phyloP scores from a whole-genome alignment of 1,140 invertebrate species.

The Euglossa dilemma region DNA sequence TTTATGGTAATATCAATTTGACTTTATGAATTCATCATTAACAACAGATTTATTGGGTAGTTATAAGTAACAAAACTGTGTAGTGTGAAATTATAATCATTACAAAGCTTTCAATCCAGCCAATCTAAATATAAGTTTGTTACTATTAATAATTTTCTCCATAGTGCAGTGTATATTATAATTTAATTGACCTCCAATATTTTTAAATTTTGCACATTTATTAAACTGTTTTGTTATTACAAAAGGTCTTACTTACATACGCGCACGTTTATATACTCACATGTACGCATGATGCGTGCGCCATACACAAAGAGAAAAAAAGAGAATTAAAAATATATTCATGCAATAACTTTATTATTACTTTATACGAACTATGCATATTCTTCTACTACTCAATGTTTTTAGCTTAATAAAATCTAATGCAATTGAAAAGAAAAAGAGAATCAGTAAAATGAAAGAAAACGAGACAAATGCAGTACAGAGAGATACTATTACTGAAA shows the following conservation, averaged over 20 bases:
- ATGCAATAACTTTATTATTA: slow-evolving; percentile 27
- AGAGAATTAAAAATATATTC: not conserved
- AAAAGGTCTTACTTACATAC: too few relatives aligned
- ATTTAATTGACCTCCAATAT: slow-evolving; percentile 31
- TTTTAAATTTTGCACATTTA: slow-evolving; percentile 37
- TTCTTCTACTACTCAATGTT: too few relatives aligned
- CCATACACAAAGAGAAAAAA: too few relatives aligned
- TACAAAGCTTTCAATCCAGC: slow-evolving; percentile 52
- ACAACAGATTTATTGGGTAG: slow-evolving; percentile 74
- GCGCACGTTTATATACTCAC: too few relatives aligned
- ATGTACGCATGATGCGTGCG: not conserved
- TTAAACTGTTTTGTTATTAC: slow-evolving; percentile 8
- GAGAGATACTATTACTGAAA: too few relatives aligned
- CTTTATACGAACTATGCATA: slow-evolving; percentile 3
- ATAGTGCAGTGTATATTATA: slow-evolving; percentile 27
- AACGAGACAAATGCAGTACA: too few relatives aligned
- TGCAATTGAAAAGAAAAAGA: too few relatives aligned
- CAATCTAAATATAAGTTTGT: slow-evolving; percentile 42
- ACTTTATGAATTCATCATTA: slow-evolving; percentile 75
- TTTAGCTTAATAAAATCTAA: too few relatives aligned
- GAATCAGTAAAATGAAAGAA: too few relatives aligned
- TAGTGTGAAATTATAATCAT: slow-evolving; percentile 67
- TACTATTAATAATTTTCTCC: slow-evolving; percentile 8
- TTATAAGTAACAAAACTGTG: slow-evolving; percentile 74
- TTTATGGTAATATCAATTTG: slow-evolving; percentile 72